Conservation (phyloP, 2,888 invertebrate genomes). For the Dicycla oo region DNA sequence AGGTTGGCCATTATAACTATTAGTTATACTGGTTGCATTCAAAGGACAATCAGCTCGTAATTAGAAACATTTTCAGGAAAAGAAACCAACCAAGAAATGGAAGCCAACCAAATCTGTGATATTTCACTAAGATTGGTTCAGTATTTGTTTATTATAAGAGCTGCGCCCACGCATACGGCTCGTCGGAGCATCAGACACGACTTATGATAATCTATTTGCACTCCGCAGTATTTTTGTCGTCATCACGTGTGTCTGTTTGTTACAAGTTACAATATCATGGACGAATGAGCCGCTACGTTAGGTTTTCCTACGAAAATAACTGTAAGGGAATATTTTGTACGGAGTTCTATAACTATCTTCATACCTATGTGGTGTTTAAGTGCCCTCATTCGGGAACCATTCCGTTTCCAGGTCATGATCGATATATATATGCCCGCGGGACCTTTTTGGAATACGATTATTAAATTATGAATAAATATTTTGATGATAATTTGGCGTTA, state of each 20-base stretch:
- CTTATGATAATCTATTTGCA: constrained; percentile 45
- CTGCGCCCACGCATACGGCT: constrained; percentile 39
- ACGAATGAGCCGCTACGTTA: background rate
- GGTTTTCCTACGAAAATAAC: constrained; percentile 18
- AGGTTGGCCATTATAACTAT: background rate
- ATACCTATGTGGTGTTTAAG: background rate
- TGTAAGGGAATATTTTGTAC: background rate
- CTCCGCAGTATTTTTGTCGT: constrained; percentile 30
- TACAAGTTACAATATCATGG: constrained; percentile 20
- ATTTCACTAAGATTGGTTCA: constrained; percentile 42
- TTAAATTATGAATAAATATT: background rate
- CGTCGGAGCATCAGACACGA: constrained; percentile 21
- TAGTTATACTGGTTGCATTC: background rate
- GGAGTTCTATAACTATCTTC: background rate
- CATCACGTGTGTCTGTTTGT: constrained; percentile 38
- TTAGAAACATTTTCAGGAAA: background rate
- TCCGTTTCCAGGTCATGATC: constrained; percentile 4
- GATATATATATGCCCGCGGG: background rate
- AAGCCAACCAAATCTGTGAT: constrained; percentile 34
- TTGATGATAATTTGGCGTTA: constrained; percentile 9
- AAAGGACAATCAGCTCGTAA: background rate
- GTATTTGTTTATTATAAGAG: constrained; percentile 41
- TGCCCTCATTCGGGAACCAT: constrained; percentile 4
- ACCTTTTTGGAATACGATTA: background rate
- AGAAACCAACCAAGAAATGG: background rate